Conservation (phyloP, 2,888 invertebrate genomes). For the Theodoxus fluviatilis region DNA sequence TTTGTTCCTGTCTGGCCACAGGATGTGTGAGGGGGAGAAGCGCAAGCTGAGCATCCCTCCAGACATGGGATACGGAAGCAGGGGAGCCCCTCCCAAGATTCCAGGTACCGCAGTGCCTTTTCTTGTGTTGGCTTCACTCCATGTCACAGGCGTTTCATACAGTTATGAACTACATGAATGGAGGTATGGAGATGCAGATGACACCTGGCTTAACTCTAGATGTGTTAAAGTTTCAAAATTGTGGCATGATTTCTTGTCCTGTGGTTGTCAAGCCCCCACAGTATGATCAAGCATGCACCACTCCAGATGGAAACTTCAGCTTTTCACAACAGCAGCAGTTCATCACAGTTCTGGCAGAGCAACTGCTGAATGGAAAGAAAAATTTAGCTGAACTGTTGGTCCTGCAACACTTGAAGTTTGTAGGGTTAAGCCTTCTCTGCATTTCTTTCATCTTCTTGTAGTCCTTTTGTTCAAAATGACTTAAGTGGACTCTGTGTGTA, state of each 20-base stretch:
- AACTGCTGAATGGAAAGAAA: no score
- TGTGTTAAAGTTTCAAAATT: no score
- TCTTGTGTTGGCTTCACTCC: not conserved
- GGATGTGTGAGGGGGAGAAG: constrained; percentile 87
- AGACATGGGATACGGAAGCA: constrained; percentile 82
- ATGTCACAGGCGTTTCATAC: not conserved
- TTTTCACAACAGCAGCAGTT: no score
- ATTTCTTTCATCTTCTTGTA: no score
- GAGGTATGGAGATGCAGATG: not conserved
- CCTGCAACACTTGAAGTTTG: no score
- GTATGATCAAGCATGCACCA: no score
- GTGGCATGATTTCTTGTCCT: no score
- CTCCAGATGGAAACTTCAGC: no score
- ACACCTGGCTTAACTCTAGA: not conserved
- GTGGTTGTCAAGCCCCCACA: no score
- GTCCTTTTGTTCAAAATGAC: not conserved
- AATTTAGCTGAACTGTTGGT: no score
- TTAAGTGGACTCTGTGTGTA: not conserved
- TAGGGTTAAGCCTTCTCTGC: no score
- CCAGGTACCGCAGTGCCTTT: constrained; percentile 69
- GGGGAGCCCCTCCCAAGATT: constrained; percentile 84
- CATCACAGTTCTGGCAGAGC: no score
- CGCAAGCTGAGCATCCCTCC: constrained; percentile 85
- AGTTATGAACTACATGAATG: not conserved
- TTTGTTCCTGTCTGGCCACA: constrained; percentile 53